Conservation (phyloP, 2,797 vertebrate species). For the Thunnus albacares region DNA sequence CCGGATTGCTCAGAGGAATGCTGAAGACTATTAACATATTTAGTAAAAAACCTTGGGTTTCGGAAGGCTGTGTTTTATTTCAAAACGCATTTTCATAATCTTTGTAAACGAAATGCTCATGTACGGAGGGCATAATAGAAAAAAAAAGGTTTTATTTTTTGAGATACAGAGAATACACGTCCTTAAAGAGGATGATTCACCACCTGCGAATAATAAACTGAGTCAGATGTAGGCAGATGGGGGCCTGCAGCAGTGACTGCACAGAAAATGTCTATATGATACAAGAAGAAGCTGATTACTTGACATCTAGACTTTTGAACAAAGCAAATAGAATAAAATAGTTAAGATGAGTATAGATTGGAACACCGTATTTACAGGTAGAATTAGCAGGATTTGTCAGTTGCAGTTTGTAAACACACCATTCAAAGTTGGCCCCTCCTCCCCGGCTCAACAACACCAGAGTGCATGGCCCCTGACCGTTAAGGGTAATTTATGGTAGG, state of each 20-base stretch:
- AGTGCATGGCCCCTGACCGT: no score
- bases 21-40: conserved; percentile 58
- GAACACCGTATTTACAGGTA: background rate
- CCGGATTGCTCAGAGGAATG: conserved; percentile 43
- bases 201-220: conserved; percentile 69
- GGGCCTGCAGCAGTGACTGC: conserved; percentile 53
- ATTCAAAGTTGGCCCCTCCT: no score
- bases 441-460: no score
- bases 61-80: conserved; percentile 44
- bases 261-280: conserved; percentile 54
- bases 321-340: background rate
- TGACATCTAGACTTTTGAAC: background rate
- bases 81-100: conserved; percentile 48
- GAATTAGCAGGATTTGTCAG: no score
- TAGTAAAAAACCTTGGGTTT: conserved; percentile 26
- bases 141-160: conserved; percentile 38
- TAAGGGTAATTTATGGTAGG: no score
- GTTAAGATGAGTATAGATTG: conserved; percentile 7
- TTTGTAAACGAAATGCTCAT: conserved; percentile 45
- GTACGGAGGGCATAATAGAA: conserved; percentile 39
- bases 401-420: no score
- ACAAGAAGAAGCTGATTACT: conserved; percentile 22
- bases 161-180: conserved; percentile 40
- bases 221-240: conserved; percentile 55
- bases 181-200: conserved; percentile 72